phyloP scores from a whole-genome alignment of 2,113 vertebrate species.

The Prochilodus magdalenae region DNA sequence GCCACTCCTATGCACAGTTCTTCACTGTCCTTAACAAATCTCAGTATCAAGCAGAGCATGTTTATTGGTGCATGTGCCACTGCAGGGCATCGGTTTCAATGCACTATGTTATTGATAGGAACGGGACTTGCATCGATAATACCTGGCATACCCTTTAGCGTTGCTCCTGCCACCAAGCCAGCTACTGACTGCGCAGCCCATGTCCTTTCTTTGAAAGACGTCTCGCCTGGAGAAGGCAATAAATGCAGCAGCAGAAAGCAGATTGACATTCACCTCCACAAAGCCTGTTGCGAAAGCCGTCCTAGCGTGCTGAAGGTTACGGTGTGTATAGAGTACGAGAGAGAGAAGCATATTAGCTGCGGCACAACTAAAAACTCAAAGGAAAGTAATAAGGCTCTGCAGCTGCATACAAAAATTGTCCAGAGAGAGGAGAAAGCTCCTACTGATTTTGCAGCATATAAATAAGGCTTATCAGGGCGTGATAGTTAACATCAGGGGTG shows the following conservation, averaged over 20 bases:
- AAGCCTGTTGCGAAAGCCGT: conserved; percentile 7
- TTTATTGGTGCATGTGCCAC: background rate
- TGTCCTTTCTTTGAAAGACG: conserved; percentile 65
- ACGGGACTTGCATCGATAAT: background rate
- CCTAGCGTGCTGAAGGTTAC: conserved; percentile 21
- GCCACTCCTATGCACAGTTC: background rate
- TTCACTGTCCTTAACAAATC: background rate
- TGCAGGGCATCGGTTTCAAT: background rate
- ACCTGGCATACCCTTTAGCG: background rate
- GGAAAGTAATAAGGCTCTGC: background rate
- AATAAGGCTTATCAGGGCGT: background rate
- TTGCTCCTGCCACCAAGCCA: background rate
- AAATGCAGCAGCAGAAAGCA: conserved; percentile 67
- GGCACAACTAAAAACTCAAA: background rate
- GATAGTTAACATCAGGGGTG: background rate
- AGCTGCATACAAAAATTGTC: background rate
- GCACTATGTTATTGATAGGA: background rate
- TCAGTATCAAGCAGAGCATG: conserved; percentile 1
- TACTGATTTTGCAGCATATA: background rate
- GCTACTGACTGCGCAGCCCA: conserved; percentile 32
- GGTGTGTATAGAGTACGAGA: background rate
- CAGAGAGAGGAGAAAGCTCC: background rate
- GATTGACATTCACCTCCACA: conserved; percentile 24
- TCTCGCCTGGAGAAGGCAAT: conserved; percentile 65
- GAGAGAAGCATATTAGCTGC: background rate